phyloP scores from a whole-genome alignment of 2,113 vertebrate genomes.

The Stomatorhinus ivindoensis region DNA sequence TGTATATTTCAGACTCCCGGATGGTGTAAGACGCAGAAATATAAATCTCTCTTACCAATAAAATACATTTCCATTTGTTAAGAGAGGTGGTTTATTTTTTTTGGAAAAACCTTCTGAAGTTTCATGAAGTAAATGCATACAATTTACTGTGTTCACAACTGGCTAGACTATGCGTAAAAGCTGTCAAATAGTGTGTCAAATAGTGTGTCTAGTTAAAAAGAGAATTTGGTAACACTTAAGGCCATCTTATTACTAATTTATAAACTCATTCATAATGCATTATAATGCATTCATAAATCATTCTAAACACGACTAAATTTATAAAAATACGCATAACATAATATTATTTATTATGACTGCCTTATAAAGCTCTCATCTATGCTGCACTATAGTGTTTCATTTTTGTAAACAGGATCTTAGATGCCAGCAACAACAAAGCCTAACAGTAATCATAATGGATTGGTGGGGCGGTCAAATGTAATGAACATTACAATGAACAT shows the following conservation, averaged over 20 bases:
- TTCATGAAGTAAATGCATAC: background rate
- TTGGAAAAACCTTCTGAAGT: background rate
- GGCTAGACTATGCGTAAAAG: background rate
- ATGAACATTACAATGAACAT: conserved; percentile 40
- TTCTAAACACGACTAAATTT: no score
- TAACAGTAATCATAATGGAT: conserved; percentile 49
- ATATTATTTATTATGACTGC: no score
- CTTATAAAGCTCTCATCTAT: background rate
- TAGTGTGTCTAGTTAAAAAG: background rate
- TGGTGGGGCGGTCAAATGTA: conserved; percentile 41
- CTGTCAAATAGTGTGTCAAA: background rate
- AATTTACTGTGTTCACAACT: background rate
- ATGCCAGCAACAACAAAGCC: conserved; percentile 33
- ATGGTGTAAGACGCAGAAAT: background rate
- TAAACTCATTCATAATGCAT: background rate
- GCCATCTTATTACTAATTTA: background rate
- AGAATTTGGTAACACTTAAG: background rate
- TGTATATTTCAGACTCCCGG: background rate
- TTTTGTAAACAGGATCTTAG: background rate
- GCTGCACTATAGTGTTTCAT: background rate
- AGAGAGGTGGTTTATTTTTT: background rate
- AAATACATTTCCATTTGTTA: background rate
- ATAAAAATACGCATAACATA: no score
- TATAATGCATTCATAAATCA: no score
- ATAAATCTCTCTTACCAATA: background rate